Percentiles rank a stretch among this genome's conserved stretches.
These are phyloP conservation scores for Alauda arvensis DNA, from an alignment of 2,797 vertebrate species.

Conservation along the genomic window DNA sequence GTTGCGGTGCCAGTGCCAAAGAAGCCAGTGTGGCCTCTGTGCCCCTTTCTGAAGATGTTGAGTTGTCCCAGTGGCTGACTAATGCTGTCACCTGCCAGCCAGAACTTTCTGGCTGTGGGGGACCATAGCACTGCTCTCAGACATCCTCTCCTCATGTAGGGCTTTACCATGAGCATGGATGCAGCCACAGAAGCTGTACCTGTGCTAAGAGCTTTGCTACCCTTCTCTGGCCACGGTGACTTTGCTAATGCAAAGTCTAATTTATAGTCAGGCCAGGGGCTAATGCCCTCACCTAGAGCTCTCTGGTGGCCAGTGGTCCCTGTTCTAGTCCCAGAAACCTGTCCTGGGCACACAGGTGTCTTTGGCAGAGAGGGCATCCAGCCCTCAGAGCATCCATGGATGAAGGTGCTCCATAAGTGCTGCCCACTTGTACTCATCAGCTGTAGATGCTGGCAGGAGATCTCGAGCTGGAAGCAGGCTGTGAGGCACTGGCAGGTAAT, in stretches of 20 bases:
- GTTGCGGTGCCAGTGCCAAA: not conserved
- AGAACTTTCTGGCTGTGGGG: not conserved
- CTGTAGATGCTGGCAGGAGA: conserved; percentile 27
- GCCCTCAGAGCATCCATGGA: not conserved
- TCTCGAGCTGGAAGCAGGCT: conserved; percentile 15
- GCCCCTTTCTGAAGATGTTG: not conserved
- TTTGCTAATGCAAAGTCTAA: not conserved
- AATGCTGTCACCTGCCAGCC: not conserved
- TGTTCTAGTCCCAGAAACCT: not conserved
- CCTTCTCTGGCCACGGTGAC: not conserved
- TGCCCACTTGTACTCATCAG: not conserved
- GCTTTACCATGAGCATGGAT: not conserved
- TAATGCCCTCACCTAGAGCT: not conserved
- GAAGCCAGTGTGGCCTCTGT: not conserved
- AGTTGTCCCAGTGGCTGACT: not conserved
- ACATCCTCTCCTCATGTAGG: not conserved
- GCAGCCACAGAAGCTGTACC: not conserved
- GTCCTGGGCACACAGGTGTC: rapidly evolving
- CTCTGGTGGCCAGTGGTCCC: not conserved
- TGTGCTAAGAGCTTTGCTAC: not conserved
- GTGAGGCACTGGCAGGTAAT: conserved; percentile 31
- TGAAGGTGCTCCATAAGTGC: not conserved
- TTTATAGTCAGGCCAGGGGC: not conserved
- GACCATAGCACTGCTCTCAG: not conserved
- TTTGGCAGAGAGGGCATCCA: not conserved